These are phyloP conservation scores for Lophius piscatorius DNA, from an alignment of 2,113 vertebrate species.

Conservation along the genomic window DNA sequence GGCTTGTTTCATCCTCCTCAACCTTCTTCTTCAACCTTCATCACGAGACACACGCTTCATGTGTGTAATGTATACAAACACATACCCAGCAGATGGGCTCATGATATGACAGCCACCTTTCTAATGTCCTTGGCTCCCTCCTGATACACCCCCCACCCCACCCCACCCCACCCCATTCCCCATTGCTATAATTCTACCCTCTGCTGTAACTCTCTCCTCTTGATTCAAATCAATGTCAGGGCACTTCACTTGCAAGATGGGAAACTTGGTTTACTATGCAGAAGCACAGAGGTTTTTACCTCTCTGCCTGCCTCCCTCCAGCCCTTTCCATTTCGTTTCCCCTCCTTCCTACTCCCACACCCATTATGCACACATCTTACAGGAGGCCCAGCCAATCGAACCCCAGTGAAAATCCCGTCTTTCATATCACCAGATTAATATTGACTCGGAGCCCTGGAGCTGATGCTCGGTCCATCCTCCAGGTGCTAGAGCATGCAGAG, in stretches of 20 bases:
- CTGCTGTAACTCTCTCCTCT: slow-evolving; percentile 39
- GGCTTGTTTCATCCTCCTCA: slow-evolving; percentile 28
- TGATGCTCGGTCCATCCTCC: slow-evolving; percentile 48
- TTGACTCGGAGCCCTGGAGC: slow-evolving; percentile 60
- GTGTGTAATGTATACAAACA: slow-evolving; percentile 22
- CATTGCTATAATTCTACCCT: slow-evolving; percentile 28
- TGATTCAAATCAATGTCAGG: slow-evolving; percentile 59
- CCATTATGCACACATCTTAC: slow-evolving; percentile 47
- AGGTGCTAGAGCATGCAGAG: slow-evolving; percentile 47
- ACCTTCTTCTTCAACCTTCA: slow-evolving; percentile 27
- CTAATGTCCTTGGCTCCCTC: slow-evolving; percentile 52
- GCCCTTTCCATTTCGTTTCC: slow-evolving; percentile 16
- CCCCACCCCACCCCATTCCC: neutral
- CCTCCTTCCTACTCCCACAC: slow-evolving; percentile 17
- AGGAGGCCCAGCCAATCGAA: slow-evolving; percentile 47
- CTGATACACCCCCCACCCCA: slow-evolving; percentile 5
- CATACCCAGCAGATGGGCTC: slow-evolving; percentile 44
- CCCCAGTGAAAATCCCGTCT: slow-evolving; percentile 66
- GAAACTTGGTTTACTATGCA: slow-evolving; percentile 22
- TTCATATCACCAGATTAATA: slow-evolving; percentile 74
- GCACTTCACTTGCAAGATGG: slow-evolving; percentile 28
- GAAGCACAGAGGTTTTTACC: slow-evolving; percentile 28
- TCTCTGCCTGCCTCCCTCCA: slow-evolving; percentile 1
- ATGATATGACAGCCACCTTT: slow-evolving; percentile 46
- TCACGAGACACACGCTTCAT: neutral